Percentiles rank a stretch among this genome's conserved stretches.
Evolutionary conservation across 2,113 vertebrate genomes (phyloP).

Genomic region (Cottus gobio): DNA sequence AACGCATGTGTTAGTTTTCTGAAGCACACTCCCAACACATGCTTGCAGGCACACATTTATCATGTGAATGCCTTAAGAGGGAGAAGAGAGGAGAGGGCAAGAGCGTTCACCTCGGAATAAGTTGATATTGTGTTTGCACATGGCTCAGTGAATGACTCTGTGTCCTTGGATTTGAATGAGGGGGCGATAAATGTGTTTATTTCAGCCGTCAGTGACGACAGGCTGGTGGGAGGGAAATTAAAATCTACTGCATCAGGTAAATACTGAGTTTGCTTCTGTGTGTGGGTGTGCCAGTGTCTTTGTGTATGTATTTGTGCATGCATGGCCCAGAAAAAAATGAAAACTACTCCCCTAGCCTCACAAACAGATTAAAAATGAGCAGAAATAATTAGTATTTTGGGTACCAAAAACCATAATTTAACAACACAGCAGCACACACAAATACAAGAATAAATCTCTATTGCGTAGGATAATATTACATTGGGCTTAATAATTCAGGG

Average conservation of each 20-base stretch:
- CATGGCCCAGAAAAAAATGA: constrained; percentile 37
- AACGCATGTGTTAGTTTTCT: not conserved
- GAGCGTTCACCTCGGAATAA: constrained; percentile 6
- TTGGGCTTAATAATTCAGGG: constrained; percentile 23
- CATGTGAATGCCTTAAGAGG: not conserved
- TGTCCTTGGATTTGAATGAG: constrained; percentile 55
- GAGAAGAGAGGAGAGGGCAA: not conserved
- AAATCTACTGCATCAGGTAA: constrained; percentile 55
- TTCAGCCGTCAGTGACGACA: constrained; percentile 35
- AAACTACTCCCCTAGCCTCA: constrained; percentile 11
- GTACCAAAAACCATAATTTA: constrained; percentile 42
- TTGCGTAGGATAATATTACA: constrained; percentile 33
- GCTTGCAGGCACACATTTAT: not conserved
- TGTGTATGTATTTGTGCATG: not conserved
- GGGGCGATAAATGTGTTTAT: constrained; percentile 54
- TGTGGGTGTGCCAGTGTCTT: not conserved
- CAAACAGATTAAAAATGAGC: constrained; percentile 52
- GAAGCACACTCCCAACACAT: not conserved
- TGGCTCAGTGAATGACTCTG: constrained; percentile 24
- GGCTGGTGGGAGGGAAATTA: constrained; percentile 55
- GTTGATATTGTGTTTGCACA: constrained; percentile 26
- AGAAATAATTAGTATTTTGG: constrained; percentile 60
- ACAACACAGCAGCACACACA: not conserved
- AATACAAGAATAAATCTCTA: constrained; percentile 50
- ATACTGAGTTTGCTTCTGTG: constrained; percentile 22